These are phyloP conservation scores for Stegophylla sp. DNA, from an alignment of 2,888 invertebrate genomes.

Conservation along the genomic window DNA sequence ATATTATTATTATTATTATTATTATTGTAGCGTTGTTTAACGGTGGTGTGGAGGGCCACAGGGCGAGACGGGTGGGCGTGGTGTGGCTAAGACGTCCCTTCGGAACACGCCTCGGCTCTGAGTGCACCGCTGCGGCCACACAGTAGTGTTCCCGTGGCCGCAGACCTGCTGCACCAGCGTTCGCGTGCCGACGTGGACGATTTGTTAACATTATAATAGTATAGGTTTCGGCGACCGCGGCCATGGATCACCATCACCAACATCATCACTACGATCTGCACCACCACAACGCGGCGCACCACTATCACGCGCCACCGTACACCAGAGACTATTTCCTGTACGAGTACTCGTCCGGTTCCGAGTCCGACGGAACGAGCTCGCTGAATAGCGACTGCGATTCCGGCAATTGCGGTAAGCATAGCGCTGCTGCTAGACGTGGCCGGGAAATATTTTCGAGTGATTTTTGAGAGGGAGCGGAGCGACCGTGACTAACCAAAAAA, in stretches of 20 bases:
- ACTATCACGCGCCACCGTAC: slow-evolving; percentile 44
- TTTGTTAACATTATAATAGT: too few species aligned
- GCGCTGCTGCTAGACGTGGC: too few species aligned
- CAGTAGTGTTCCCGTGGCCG: too few species aligned
- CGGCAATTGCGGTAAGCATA: slow-evolving; percentile 39
- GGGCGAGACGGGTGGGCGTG: slow-evolving; percentile 28
- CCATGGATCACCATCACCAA: slow-evolving; percentile 44
- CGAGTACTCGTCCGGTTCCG: slow-evolving; percentile 55
- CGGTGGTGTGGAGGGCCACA: background rate
- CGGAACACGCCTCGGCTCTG: too few species aligned
- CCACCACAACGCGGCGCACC: slow-evolving; percentile 29
- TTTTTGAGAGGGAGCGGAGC: too few species aligned
- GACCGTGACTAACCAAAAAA: too few species aligned
- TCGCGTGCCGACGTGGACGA: background rate
- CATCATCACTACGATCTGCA: slow-evolving; percentile 28
- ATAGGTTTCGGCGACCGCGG: too few species aligned
- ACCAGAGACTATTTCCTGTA: slow-evolving; percentile 49
- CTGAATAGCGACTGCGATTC: slow-evolving; percentile 53
- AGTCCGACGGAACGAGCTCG: slow-evolving; percentile 45
- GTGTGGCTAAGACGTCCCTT: background rate
- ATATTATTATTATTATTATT: too few species aligned
- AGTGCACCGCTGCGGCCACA: background rate
- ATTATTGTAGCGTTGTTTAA: background rate
- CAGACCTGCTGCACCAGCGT: background rate
- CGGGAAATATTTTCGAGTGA: too few species aligned